Percentiles rank a stretch among this genome's conserved stretches.
These are phyloP conservation scores for Trichoplusia ni DNA, from an alignment of 1,140 invertebrate genomes.

Conservation along the genomic window DNA sequence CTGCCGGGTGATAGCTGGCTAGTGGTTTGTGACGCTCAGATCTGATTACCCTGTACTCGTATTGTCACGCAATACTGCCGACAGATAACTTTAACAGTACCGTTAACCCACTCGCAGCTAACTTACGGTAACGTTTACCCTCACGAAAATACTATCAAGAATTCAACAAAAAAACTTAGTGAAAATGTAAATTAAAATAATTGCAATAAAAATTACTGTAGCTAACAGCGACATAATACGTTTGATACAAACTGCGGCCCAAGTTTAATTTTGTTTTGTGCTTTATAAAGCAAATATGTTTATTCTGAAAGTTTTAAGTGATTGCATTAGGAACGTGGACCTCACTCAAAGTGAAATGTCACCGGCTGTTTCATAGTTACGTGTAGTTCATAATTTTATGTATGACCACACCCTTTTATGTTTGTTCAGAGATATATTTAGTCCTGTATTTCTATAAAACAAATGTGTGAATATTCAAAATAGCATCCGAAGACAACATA, in stretches of 20 bases:
- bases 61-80: constrained; percentile 60
- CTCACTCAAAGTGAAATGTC: not conserved
- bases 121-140: not conserved
- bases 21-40: constrained; percentile 44
- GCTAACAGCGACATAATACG: too few species aligned
- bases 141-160: not conserved
- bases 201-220: not conserved
- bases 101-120: not conserved
- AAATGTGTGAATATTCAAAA: too few species aligned
- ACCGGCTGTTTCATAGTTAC: not conserved
- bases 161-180: constrained; percentile 12
- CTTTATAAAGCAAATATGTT: not conserved
- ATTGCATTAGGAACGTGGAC: not conserved
- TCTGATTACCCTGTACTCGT: constrained; percentile 51
- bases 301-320: not conserved
- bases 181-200: too few species aligned
- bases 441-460: too few species aligned
- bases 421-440: too few species aligned
- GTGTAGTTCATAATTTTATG: not conserved
- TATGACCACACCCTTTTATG: too few species aligned
- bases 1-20: constrained; percentile 41
- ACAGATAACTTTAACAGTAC: constrained; percentile 42
- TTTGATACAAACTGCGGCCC: too few species aligned
- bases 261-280: not conserved
- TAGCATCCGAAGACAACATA: too few species aligned